A percentile compares a stretch with the other conserved stretches of the same genome.
phyloP scores from a whole-genome alignment of 1,140 invertebrate genomes.

The Chelonus insularis region DNA sequence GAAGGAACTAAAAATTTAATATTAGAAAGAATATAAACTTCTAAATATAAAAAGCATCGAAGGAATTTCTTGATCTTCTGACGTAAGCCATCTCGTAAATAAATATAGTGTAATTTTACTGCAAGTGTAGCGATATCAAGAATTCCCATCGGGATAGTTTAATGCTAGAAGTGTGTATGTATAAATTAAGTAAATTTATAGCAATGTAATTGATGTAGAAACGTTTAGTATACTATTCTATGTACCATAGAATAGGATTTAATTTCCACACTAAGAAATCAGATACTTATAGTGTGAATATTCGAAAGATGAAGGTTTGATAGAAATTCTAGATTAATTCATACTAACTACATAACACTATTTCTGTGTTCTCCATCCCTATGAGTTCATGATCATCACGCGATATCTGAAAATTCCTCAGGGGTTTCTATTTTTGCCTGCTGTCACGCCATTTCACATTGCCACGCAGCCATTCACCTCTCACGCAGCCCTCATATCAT shows the following conservation, averaged over 20 bases:
- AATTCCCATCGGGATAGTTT: too few species aligned
- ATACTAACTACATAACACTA: background rate
- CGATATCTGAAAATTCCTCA: slow-evolving; percentile 51
- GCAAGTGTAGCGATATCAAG: background rate
- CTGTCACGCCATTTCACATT: slow-evolving; percentile 57
- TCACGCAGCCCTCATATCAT: background rate
- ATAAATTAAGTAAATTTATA: too few species aligned
- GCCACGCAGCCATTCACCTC: slow-evolving; percentile 47
- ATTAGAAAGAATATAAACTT: slow-evolving; percentile 8
- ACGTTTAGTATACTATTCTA: background rate
- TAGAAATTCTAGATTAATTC: background rate
- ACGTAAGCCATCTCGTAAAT: slow-evolving; percentile 9
- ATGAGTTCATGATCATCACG: slow-evolving; percentile 44
- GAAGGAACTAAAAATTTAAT: slow-evolving; percentile 1
- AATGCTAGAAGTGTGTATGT: too few species aligned
- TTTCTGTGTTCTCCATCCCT: background rate
- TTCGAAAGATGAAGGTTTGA: background rate
- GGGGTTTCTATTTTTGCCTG: slow-evolving; percentile 51
- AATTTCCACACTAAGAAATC: background rate
- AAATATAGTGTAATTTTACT: background rate
- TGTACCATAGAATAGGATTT: background rate
- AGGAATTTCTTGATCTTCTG: slow-evolving; percentile 21
- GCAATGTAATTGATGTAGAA: background rate
- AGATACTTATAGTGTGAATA: background rate
- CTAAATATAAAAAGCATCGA: slow-evolving; percentile 15